These are phyloP conservation scores for Atlantisia rogersi DNA, from an alignment of 2,113 vertebrate genomes.

Conservation along the genomic window DNA sequence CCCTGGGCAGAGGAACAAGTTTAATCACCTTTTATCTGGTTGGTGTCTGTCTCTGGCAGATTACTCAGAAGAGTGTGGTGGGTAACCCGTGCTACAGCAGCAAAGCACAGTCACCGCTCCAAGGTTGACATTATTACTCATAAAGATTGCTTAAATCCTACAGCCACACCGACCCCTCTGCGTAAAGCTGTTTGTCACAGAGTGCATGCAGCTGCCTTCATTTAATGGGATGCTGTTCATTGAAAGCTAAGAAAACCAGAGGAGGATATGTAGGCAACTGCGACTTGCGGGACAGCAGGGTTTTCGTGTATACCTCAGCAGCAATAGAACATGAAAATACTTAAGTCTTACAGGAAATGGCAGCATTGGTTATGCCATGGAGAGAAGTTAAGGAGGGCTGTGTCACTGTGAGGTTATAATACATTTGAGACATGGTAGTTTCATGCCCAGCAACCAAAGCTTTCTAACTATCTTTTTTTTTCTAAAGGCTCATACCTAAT, in stretches of 20 bases:
- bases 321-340: not conserved
- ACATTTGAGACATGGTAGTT: not conserved
- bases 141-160: not conserved
- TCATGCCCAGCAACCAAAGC: not conserved
- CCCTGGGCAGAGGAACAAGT: slow-evolving; percentile 23
- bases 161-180: not conserved
- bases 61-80: slow-evolving; percentile 3
- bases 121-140: fast-evolving
- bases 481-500: slow-evolving; percentile 83
- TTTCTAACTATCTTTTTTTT: slow-evolving; percentile 38
- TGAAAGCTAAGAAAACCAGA: not conserved
- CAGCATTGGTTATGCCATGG: not conserved
- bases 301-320: not conserved
- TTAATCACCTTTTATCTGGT: slow-evolving; percentile 36
- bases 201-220: not conserved
- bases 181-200: not conserved
- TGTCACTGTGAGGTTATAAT: not conserved
- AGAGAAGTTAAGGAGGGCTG: not conserved
- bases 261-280: not conserved
- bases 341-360: not conserved
- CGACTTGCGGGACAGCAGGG: not conserved
- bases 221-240: not conserved
- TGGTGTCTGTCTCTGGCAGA: not conserved
- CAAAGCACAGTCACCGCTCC: not conserved
- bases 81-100: not conserved